Evolutionary conservation across 2,888 invertebrate species (phyloP).

Genomic region (Brenthis hecate): DNA sequence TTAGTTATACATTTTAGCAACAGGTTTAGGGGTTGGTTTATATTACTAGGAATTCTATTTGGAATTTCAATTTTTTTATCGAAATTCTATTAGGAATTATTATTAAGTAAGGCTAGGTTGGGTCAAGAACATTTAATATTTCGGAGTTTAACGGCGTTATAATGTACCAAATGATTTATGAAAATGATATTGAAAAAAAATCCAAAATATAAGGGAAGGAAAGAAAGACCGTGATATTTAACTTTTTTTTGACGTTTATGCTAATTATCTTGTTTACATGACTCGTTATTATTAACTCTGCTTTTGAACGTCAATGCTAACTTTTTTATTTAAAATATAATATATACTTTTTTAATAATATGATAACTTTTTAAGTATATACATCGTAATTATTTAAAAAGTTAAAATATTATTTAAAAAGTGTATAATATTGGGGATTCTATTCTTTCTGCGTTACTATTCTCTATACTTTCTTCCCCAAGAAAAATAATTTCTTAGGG

Average conservation of each 20-base stretch:
- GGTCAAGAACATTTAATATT: no score
- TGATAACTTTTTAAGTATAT: no score
- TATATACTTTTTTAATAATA: no score
- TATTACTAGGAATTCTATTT: no score
- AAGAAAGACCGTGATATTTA: constrained; percentile 8
- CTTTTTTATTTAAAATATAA: not conserved
- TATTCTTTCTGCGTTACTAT: constrained; percentile 13
- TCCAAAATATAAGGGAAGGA: constrained; percentile 12
- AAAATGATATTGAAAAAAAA: not conserved
- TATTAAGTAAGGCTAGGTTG: no score
- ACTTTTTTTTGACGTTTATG: not conserved
- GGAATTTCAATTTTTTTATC: no score
- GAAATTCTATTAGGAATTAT: no score
- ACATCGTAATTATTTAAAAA: no score
- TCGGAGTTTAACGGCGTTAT: not conserved
- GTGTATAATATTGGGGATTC: constrained; percentile 6
- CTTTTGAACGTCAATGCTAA: not conserved
- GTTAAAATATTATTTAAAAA: not conserved
- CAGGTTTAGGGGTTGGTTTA: no score
- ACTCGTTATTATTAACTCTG: not conserved
- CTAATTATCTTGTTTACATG: not conserved
- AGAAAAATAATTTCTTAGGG: constrained; percentile 25
- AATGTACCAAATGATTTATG: constrained; percentile 2
- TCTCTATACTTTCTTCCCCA: constrained; percentile 19
- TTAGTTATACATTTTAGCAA: no score